Evolutionary conservation across 2,797 vertebrate genomes (phyloP).

Genomic region (Adelosebastes latens): DNA sequence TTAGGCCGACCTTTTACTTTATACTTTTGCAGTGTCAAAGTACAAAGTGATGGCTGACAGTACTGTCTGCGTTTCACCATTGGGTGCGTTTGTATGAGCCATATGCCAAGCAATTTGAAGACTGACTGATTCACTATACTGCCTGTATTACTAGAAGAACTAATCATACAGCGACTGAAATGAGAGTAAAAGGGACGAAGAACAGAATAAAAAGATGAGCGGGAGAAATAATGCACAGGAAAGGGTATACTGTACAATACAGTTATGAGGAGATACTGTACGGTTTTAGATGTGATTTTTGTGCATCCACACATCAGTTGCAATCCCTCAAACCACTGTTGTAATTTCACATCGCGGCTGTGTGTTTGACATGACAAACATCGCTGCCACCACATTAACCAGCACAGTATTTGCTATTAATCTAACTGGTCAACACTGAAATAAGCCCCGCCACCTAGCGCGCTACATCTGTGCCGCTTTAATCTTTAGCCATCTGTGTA

Average conservation of each 20-base stretch:
- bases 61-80: neutral
- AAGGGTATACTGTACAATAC: neutral
- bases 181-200: neutral
- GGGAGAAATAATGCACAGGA: neutral
- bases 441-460: neutral
- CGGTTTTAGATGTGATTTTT: neutral
- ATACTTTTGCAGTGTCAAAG: conserved; percentile 4
- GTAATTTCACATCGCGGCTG: conserved; percentile 15
- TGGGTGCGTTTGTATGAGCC: neutral
- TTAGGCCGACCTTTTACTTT: conserved; percentile 39
- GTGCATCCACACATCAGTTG: neutral
- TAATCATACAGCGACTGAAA: neutral
- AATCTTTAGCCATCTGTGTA: conserved; percentile 57
- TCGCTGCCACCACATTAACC: neutral
- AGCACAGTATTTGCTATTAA: conserved; percentile 55
- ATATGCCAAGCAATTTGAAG: neutral
- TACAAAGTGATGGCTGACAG: neutral
- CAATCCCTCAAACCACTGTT: conserved; percentile 8
- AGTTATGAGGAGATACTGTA: neutral
- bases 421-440: conserved; percentile 55
- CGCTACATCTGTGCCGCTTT: neutral
- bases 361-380: conserved; percentile 36
- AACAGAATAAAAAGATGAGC: neutral
- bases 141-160: neutral
- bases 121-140: neutral